phyloP scores from a whole-genome alignment of 2,797 vertebrate species.

The Natrix natrix region DNA sequence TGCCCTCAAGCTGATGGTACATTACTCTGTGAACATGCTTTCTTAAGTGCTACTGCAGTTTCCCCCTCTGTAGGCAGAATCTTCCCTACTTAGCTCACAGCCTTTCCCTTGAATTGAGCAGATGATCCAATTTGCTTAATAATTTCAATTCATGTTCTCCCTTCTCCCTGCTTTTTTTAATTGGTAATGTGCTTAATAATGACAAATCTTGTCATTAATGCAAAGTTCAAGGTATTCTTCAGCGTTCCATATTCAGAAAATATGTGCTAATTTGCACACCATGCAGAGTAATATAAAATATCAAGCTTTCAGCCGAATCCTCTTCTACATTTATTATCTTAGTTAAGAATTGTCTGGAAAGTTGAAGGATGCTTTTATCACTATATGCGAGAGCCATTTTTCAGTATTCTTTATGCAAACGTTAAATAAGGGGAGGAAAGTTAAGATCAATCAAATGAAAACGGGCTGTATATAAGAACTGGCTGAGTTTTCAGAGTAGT shows the following conservation, averaged over 20 bases:
- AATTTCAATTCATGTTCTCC: background rate
- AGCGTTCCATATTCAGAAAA: background rate
- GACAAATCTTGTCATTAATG: background rate
- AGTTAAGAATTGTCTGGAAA: background rate
- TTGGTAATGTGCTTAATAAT: background rate
- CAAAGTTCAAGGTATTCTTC: background rate
- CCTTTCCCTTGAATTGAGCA: background rate
- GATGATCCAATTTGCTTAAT: slow-evolving; percentile 5
- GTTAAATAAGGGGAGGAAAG: background rate
- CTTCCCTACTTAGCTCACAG: background rate
- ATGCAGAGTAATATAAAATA: background rate
- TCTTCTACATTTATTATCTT: background rate
- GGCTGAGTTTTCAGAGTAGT: background rate
- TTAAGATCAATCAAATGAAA: background rate
- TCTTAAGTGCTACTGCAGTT: background rate
- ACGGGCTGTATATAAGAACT: background rate
- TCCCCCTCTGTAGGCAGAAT: background rate
- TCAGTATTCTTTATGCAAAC: background rate
- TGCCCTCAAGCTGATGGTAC: background rate
- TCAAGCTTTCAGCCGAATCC: background rate
- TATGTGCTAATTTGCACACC: background rate
- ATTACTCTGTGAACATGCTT: background rate
- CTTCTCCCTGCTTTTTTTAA: background rate
- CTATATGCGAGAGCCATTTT: background rate
- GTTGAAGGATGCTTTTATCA: background rate